Base-by-base conservation (phyloP, 1,140 invertebrate genomes). In the Gonioctena quinquepunctata region DNA sequence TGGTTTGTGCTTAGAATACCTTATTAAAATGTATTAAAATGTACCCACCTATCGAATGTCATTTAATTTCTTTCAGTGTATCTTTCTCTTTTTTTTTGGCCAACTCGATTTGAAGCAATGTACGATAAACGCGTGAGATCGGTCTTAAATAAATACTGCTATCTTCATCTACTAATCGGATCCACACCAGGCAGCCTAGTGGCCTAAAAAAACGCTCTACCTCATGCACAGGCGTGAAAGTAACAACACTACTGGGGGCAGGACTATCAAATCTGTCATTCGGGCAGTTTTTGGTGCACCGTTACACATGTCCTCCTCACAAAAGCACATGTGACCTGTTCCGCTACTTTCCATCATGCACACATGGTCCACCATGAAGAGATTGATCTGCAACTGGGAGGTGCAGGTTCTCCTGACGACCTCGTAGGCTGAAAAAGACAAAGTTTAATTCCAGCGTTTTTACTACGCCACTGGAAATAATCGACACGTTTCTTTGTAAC, bases 261-360 rank as follows among this genome's bases (percentile, higher is more conserved):
- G 33, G 27, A 49, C 8, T n/a, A 56, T 23, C 21, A 63, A 42
- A 60, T 69, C 27, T 27, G 67, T 66, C 49, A 70, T 66, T 26
- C 61, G 64, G 23, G 28, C 57, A 52, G 28, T 54, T 42, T 54
- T 63, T 62, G 23, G 26, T 49, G 49, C 87, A 73, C 84, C 83
- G 86, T 97, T 97, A 88, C 95, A 97, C 91, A 93, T 93, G 88
- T 96, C 94, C 87, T 95, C 93, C 89, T 97, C 94, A 89, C 95
- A 97, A 89, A 97, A 97, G 89, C 95, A 97, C 94, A 97, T 96
- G 89, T 96, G 94, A 86, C 95, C 95, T 83, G 91, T 94, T 86
- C 94, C 94, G 87, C 93, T 94, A 91, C 94, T 94, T 93, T 96
- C 94, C 90, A 94, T 93, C 94, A 97, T 96, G 90, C 95, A 97